Percentiles rank a stretch among this genome's conserved stretches.
Evolutionary conservation across 37 sponge, comb jelly and placozoan genomes (phyloP).

Genomic region (Aplysina aerophoba): DNA sequence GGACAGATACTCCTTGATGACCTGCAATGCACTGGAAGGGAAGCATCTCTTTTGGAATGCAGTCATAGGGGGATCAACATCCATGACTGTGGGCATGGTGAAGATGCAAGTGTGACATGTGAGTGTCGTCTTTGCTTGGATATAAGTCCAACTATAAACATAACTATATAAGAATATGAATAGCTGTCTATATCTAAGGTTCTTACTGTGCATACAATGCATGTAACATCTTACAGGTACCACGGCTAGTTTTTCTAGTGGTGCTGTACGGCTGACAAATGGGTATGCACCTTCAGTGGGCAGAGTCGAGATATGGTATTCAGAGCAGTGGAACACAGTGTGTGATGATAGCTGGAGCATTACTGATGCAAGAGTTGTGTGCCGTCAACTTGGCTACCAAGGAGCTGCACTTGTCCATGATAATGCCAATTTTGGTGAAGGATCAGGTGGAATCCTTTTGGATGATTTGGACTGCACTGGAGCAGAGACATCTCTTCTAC

Average conservation of each 20-base stretch:
- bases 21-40: conserved; percentile 7
- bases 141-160: too few relatives aligned
- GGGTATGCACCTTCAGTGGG: conserved; percentile 24
- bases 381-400: not conserved
- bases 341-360: not conserved
- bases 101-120: conserved; percentile 21
- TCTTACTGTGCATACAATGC: not conserved
- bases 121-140: not conserved
- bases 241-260: too few relatives aligned
- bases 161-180: not conserved
- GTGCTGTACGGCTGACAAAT: not conserved
- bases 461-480: not conserved
- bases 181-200: not conserved
- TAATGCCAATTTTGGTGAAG: not conserved
- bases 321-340: conserved; percentile 12
- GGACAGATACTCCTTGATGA: conserved; percentile 4
- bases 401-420: not conserved
- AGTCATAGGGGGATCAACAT: not conserved
- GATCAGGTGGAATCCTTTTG: not conserved
- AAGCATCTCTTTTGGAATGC: not conserved
- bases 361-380: not conserved
- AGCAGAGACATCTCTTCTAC: not conserved
- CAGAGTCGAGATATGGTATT: conserved; percentile 17
- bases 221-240: not conserved
- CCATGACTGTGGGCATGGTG: not conserved